Base-by-base conservation (phyloP, 2,888 invertebrate genomes). In the Sinodicranocentrus sp. region DNA sequence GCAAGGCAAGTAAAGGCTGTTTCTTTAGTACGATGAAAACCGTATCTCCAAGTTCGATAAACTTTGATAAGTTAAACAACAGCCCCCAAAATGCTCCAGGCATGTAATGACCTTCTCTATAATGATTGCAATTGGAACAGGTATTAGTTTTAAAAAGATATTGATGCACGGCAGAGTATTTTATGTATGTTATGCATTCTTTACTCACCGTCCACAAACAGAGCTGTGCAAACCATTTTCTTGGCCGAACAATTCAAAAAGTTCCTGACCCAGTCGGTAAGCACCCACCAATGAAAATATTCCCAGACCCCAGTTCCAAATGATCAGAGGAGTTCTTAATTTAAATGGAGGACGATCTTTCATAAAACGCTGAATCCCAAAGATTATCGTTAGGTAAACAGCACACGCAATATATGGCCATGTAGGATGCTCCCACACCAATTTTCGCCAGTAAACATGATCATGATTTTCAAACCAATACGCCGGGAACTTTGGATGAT, bases 41-140 rank as follows among this genome's bases (percentile, higher is more conserved):
- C 48, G 98, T 98, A 92, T 98, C 98, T 10, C 97, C 98, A 57
- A 99, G 93, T 91, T 99, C 99, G 0, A 98, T 97, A 80, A 98
- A 93, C 92, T 99, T 99, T 86, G 98, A 98, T 87, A 98, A 92
- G 61, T 97, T 97, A 92, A 99, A 99, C 93, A 83, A 39, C 0
- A 83, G 48, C 0, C 83, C 83, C 83, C 77, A 83, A 72, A 57
- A 83, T 0, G 72, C 83, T 1, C 72, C 72, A 21, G 83, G 77
- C 0, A 15, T 3, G 26, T 77, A 59, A 23, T 72, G 77, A 10
- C 72, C 83, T 2, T 54, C 61, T 28, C 83, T 83, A n/a, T 23
- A 23, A 52, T n/a, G 39, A 8, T 39, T 39, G 13, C 39, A n/a
- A n/a, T n/a, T n/a, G 17, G 8, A 57, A 23, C 19, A 57, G 8